These are phyloP conservation scores for Manacus vitellinus DNA, from an alignment of 2,113 vertebrate genomes.

Conservation along the genomic window DNA sequence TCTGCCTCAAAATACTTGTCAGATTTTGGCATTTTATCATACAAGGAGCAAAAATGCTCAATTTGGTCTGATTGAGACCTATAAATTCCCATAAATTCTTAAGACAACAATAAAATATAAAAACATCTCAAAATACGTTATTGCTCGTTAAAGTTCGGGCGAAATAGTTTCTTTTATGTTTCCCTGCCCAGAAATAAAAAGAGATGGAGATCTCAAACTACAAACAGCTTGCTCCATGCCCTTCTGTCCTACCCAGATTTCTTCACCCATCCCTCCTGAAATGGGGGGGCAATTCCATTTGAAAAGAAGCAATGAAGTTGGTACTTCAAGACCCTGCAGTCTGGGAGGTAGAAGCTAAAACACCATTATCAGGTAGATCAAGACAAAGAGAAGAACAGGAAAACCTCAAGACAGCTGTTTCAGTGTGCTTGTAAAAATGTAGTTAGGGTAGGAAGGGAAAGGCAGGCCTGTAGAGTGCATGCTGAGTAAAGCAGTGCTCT, in stretches of 20 bases:
- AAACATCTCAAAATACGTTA: slow-evolving; percentile 10
- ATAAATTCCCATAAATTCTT: slow-evolving; percentile 9
- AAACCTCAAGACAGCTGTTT: not conserved
- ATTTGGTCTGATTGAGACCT: not conserved
- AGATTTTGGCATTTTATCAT: not conserved
- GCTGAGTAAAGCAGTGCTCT: not conserved
- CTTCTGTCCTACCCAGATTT: not conserved
- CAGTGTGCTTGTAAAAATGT: not conserved
- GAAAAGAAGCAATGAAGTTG: not conserved
- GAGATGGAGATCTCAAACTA: not conserved
- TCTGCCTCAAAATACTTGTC: not conserved
- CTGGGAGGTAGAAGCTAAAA: not conserved
- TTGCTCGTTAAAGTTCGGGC: slow-evolving; percentile 13
- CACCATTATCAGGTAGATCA: not conserved
- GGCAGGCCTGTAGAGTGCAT: not conserved
- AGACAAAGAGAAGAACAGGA: not conserved
- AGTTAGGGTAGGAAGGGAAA: not conserved
- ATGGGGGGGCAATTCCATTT: not conserved
- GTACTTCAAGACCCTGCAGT: not conserved
- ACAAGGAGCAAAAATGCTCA: not conserved
- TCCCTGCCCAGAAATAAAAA: not conserved
- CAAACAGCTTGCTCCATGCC: not conserved
- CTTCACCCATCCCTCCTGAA: not conserved
- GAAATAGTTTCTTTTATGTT: not conserved
- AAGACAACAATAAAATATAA: slow-evolving; percentile 30